phyloP scores from a whole-genome alignment of 1,140 invertebrate species.

The Campoletis sonorensis region DNA sequence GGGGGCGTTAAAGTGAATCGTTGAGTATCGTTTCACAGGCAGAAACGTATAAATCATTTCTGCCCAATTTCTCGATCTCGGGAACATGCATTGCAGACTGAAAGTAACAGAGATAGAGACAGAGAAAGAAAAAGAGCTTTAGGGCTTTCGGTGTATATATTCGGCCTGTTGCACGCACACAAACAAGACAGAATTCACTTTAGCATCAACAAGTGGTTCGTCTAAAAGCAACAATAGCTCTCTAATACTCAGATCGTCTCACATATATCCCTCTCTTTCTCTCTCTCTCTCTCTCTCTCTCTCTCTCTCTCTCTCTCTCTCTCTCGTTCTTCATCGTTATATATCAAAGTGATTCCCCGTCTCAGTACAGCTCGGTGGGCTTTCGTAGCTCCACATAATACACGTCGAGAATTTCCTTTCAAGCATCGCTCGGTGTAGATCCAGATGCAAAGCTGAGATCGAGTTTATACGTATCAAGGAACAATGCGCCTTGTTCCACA shows the following conservation, averaged over 20 bases:
- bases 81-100: constrained; percentile 9
- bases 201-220: constrained; percentile 66
- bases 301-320: neutral
- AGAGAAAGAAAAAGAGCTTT: neutral
- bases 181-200: constrained; percentile 48
- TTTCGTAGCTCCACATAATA: constrained; percentile 14
- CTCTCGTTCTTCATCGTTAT: neutral
- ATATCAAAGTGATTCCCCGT: constrained; percentile 3
- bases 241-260: constrained; percentile 29
- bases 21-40: neutral
- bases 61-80: constrained; percentile 11
- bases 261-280: neutral
- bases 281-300: neutral
- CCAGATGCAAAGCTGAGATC: neutral
- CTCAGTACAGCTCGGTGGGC: neutral
- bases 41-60: constrained; percentile 33
- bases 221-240: constrained; percentile 60
- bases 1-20: constrained; percentile 11
- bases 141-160: neutral
- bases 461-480: constrained; percentile 21
- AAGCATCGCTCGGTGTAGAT: constrained; percentile 1
- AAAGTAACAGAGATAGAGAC: neutral
- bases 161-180: constrained; percentile 34
- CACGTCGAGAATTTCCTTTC: constrained; percentile 27
- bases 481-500: constrained; percentile 16